A percentile compares a stretch with the other conserved stretches of the same genome.
These are phyloP conservation scores for Vulpes vulpes DNA, from an alignment of 2,113 vertebrate genomes.

Conservation along the genomic window DNA sequence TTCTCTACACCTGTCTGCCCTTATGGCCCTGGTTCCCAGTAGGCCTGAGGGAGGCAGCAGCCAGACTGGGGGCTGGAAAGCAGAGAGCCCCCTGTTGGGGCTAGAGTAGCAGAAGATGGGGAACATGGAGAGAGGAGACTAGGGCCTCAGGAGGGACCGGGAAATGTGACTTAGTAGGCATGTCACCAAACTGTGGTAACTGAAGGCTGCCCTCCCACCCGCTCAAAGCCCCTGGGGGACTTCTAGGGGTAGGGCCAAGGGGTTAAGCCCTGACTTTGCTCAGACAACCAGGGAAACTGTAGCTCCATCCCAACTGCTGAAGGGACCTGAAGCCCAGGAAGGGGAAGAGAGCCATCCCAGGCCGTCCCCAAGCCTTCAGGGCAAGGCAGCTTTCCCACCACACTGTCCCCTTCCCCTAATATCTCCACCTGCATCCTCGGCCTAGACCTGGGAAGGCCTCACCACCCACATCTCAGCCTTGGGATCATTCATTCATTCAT, in stretches of 20 bases:
- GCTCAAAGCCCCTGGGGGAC: neutral
- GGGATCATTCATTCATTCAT: neutral
- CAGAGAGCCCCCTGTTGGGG: neutral
- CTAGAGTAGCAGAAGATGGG: neutral
- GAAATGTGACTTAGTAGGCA: neutral
- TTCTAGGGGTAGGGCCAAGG: neutral
- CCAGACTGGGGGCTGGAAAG: neutral
- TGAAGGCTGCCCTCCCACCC: neutral
- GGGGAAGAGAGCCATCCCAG: neutral
- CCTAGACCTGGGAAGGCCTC: neutral
- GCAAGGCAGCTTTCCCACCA: neutral
- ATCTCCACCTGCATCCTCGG: rapidly evolving
- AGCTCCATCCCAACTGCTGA: neutral
- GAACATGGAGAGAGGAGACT: neutral
- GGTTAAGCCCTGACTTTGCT: neutral
- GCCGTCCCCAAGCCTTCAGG: neutral
- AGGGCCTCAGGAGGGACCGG: neutral
- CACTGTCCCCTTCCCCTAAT: neutral
- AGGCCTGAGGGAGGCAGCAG: neutral
- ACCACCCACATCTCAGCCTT: neutral
- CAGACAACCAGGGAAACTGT: neutral
- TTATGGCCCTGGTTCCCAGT: neutral
- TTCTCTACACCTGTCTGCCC: neutral
- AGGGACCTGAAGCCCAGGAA: neutral
- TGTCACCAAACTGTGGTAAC: neutral